Conservation (phyloP, 2,888 invertebrate species). For the Sympetrum striolatum region DNA sequence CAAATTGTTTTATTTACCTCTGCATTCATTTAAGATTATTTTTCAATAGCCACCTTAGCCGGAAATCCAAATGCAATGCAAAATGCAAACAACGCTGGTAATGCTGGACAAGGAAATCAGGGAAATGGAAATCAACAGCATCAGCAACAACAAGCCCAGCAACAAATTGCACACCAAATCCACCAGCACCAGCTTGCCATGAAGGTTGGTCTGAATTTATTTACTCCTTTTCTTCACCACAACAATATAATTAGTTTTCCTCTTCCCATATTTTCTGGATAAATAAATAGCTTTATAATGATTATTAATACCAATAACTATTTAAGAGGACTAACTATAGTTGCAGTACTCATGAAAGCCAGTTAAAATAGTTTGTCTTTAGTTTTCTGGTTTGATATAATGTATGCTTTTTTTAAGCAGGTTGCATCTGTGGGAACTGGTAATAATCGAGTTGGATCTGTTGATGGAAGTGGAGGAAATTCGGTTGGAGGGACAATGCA, state of each 20-base stretch:
- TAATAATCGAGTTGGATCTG: slow-evolving; percentile 49
- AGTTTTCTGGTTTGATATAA: too few species aligned
- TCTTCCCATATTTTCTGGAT: too few species aligned
- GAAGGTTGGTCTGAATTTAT: slow-evolving; percentile 35
- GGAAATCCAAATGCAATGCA: neutral
- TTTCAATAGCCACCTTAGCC: slow-evolving; percentile 46
- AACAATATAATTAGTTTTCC: too few species aligned
- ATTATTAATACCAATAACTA: too few species aligned
- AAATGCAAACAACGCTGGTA: neutral
- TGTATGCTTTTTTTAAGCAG: slow-evolving; percentile 32
- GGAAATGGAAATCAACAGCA: slow-evolving; percentile 38
- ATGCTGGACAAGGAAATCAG: neutral
- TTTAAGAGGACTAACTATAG: too few species aligned
- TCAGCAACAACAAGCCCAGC: slow-evolving; percentile 7
- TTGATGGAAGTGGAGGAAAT: slow-evolving; percentile 58
- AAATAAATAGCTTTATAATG: too few species aligned
- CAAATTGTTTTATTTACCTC: neutral
- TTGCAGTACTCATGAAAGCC: too few species aligned
- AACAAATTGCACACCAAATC: neutral
- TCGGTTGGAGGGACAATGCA: slow-evolving; percentile 60
- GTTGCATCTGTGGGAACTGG: slow-evolving; percentile 50
- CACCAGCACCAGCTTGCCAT: slow-evolving; percentile 24
- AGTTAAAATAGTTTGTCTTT: too few species aligned
- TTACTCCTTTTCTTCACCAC: too few species aligned
- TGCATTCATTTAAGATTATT: neutral